Percentiles rank a stretch among this genome's conserved stretches.
These are phyloP conservation scores for Caenorhabditis macrosperma DNA, from an alignment of 2,888 invertebrate species.

Conservation along the genomic window DNA sequence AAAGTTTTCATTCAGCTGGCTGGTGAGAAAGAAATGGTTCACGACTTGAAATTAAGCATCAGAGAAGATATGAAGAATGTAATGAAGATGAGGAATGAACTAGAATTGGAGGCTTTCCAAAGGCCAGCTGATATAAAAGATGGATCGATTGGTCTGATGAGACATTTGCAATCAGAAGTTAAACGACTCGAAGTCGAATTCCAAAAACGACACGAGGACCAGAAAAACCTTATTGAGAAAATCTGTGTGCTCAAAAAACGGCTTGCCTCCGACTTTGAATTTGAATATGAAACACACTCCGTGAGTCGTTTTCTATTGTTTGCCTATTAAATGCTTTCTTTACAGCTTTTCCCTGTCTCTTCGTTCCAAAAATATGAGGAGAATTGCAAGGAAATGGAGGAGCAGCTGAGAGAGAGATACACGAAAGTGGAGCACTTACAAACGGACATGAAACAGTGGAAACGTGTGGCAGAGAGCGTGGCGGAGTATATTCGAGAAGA, in stretches of 20 bases:
- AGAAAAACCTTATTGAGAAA: conserved; percentile 41
- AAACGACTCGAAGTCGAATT: conserved; percentile 41
- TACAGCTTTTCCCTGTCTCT: conserved; percentile 39
- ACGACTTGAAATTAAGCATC: conserved; percentile 26
- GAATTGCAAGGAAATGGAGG: conserved; percentile 37
- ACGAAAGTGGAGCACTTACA: conserved; percentile 23
- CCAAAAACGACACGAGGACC: conserved; percentile 41
- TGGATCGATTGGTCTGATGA: conserved; percentile 41
- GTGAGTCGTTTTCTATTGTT: too few species aligned
- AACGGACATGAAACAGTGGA: conserved; percentile 45
- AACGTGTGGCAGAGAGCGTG: conserved; percentile 15
- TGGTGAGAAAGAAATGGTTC: conserved; percentile 51
- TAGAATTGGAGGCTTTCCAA: conserved; percentile 39
- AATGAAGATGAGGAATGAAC: conserved; percentile 34
- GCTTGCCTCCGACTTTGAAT: conserved; percentile 39
- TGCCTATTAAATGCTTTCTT: not conserved
- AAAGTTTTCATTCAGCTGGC: conserved; percentile 38
- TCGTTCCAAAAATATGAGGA: conserved; percentile 27
- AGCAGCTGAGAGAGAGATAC: conserved; percentile 24
- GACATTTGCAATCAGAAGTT: conserved; percentile 48
- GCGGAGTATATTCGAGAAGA: conserved; percentile 16
- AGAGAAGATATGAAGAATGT: conserved; percentile 36
- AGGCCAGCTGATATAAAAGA: conserved; percentile 35
- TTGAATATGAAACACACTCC: conserved; percentile 30
- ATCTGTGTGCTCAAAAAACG: conserved; percentile 28